phyloP scores from a whole-genome alignment of 2,113 vertebrate species.

The Drymodes brunneopygia region DNA sequence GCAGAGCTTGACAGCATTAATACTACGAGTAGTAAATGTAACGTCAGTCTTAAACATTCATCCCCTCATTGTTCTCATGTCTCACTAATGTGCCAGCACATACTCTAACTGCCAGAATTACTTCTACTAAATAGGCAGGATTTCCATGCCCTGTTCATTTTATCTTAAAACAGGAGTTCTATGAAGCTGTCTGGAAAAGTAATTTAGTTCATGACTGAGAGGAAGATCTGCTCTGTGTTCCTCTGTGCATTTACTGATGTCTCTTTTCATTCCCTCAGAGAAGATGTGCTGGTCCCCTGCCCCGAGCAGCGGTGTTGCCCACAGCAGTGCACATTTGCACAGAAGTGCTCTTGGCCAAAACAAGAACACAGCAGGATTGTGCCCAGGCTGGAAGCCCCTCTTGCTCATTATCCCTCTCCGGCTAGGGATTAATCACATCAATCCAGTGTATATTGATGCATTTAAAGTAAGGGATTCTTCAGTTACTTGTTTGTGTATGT shows the following conservation, averaged over 20 bases:
- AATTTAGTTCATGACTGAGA: neutral
- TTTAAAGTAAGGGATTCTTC: slow-evolving; percentile 75
- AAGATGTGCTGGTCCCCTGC: slow-evolving; percentile 77
- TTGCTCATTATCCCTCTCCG: slow-evolving; percentile 86
- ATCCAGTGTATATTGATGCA: slow-evolving; percentile 82
- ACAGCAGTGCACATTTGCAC: neutral
- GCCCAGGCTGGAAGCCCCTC: slow-evolving; percentile 79
- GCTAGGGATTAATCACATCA: slow-evolving; percentile 87
- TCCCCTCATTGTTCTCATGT: neutral
- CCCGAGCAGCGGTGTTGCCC: slow-evolving; percentile 15
- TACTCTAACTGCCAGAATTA: neutral
- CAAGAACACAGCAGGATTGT: slow-evolving; percentile 34
- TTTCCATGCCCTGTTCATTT: neutral
- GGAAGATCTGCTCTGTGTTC: neutral
- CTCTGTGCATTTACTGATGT: neutral
- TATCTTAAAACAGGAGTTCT: neutral
- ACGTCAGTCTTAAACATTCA: neutral
- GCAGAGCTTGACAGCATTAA: neutral
- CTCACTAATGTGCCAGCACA: neutral
- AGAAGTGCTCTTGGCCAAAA: slow-evolving; percentile 36
- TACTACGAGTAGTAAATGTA: neutral
- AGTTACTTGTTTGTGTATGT: neutral
- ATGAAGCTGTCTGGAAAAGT: neutral
- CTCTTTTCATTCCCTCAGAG: slow-evolving; percentile 63
- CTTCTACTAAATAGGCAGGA: neutral